Evolutionary conservation across 2,797 vertebrate species (phyloP).

Genomic region (Gorsachius magnificus): DNA sequence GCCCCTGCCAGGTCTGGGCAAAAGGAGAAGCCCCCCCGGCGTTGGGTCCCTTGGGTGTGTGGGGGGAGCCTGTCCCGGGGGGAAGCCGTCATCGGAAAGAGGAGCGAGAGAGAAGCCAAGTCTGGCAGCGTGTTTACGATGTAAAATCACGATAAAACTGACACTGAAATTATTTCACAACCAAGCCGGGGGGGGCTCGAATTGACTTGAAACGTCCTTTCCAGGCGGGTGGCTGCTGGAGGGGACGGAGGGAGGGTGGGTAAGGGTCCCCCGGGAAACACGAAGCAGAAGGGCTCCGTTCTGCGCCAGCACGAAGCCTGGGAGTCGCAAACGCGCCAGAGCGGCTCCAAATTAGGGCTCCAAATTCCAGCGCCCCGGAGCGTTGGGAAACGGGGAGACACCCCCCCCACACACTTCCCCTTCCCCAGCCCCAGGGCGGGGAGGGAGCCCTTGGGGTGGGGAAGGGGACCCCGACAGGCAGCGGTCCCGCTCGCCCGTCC

Average conservation of each 20-base stretch:
- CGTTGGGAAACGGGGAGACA: rapidly evolving
- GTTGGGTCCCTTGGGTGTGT: background rate
- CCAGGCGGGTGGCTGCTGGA: background rate
- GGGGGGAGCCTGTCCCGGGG: background rate
- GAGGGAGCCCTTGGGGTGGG: background rate
- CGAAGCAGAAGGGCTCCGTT: background rate
- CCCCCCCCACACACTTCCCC: too few species aligned
- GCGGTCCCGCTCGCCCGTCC: background rate
- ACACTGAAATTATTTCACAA: background rate
- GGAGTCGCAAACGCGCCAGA: background rate
- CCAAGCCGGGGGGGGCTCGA: background rate
- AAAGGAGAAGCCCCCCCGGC: background rate
- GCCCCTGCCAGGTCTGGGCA: rapidly evolving
- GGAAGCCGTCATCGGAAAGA: background rate
- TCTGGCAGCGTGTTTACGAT: background rate
- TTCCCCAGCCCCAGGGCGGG: rapidly evolving
- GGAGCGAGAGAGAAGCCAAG: background rate
- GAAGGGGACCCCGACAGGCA: background rate
- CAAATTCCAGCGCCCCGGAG: rapidly evolving
- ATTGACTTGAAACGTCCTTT: background rate
- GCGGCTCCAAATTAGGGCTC: background rate
- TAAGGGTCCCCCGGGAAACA: background rate
- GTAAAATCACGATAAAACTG: constrained; percentile 19
- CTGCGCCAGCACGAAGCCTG: background rate
- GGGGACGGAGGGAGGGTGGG: background rate